These are phyloP conservation scores for Acyrthosiphon pisum DNA, from an alignment of 1,140 invertebrate genomes.

Conservation along the genomic window DNA sequence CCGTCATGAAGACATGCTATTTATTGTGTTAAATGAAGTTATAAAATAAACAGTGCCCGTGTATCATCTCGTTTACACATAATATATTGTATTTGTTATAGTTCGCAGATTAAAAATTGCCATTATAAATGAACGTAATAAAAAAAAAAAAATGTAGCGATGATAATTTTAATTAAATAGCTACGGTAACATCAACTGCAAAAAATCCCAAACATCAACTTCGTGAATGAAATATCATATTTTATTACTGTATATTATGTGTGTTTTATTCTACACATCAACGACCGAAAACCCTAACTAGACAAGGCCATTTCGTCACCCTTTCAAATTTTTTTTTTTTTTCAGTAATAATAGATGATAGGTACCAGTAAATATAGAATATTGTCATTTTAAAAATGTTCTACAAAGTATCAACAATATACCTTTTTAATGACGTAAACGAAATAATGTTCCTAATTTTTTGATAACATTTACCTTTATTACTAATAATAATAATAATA, in stretches of 20 bases:
- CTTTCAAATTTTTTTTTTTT: no score
- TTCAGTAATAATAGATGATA: not conserved
- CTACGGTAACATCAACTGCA: not conserved
- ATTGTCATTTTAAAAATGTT: not conserved
- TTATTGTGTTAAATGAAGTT: not conserved
- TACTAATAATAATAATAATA: not conserved
- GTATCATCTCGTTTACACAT: not conserved
- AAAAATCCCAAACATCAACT: not conserved
- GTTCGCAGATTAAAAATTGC: not conserved
- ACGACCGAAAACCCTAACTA: not conserved
- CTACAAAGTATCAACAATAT: not conserved
- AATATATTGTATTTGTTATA: not conserved
- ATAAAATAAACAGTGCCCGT: not conserved
- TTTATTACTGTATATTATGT: no score
- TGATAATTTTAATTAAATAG: not conserved
- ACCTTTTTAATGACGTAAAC: not conserved
- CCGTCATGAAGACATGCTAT: no score
- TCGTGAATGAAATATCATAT: not conserved
- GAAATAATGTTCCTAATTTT: not conserved
- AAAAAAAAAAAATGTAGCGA: not conserved
- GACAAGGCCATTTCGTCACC: not conserved
- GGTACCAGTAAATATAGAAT: not conserved
- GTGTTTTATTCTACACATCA: not conserved
- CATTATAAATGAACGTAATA: no score
- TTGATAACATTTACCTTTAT: not conserved